Base-by-base conservation (phyloP, 2,113 vertebrate genomes). In the Anoura caudifer region DNA sequence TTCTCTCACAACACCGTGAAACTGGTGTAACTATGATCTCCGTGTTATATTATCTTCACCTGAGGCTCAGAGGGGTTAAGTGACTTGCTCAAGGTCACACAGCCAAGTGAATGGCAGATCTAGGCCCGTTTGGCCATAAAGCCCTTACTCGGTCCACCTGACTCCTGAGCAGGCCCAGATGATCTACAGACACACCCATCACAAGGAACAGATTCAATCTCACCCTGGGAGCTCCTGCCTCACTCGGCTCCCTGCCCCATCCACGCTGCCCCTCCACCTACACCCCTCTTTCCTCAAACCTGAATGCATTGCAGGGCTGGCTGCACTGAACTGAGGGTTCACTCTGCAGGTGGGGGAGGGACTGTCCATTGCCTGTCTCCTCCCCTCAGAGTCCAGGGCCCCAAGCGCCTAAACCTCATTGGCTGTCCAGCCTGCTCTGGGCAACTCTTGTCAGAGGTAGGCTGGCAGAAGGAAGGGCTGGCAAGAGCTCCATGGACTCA, bases 381-480 rank as follows among this genome's bases (percentile, higher is more conserved):
- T 80, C 22, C 50, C 38, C 61, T 28, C 41, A 31, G 36, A 47
- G 83, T 59, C 79, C 56, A 33, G 43, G 28, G 61, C 14, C 70
- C 13, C 0, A 4, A 81, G 76, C 43, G n/a, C 91, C 96, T 87
- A 96, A 86, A 94, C 50, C 88, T 47, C 50, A 89, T 65, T 94
- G 94, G 43, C 76, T 61, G 36, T 20, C 73, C 79, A 81, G 80
- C 82, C 87, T 81, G 95, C 56, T 76, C 87, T 65, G 67, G 41
- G 76, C 65, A 83, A 41, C 36, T 75, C 26, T 38, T 79, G 65
- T 92, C 84, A 59, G 80, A 56, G 47, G 59, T 43, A 36, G 54
- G 56, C 67, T 69, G 87, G 43, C 69, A 13, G 50, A 19, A 47
- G 41, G 73, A 45, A n/a, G 79, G 73, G 47, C 13, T 69, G n/a